Conservation (phyloP, 2,797 vertebrate species). For the Falco peregrinus region DNA sequence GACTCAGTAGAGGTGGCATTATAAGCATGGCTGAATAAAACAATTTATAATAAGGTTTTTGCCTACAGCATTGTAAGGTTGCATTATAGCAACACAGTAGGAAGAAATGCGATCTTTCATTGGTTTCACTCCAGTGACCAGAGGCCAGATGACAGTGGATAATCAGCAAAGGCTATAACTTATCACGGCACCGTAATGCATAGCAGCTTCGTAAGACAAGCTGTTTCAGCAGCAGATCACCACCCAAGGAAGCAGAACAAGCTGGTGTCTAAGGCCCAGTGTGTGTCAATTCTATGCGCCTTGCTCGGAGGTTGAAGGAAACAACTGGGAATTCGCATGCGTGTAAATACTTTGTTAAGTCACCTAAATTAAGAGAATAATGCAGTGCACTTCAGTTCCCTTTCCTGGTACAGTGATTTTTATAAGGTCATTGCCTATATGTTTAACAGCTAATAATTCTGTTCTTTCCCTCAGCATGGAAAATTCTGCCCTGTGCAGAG, state of each 20-base stretch:
- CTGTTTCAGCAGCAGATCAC: neutral
- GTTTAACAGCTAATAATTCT: neutral
- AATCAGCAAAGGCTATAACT: constrained; percentile 35
- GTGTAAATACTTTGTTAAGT: neutral
- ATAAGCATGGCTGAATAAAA: constrained; percentile 42
- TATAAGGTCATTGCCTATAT: neutral
- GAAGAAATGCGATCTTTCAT: constrained; percentile 49
- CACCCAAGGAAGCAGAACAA: neutral
- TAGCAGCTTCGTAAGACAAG: neutral
- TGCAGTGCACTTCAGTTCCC: neutral
- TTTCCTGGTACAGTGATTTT: neutral
- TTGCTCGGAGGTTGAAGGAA: neutral
- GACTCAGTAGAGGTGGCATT: neutral
- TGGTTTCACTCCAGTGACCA: neutral
- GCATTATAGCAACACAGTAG: neutral
- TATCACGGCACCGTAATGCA: neutral
- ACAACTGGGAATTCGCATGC: neutral
- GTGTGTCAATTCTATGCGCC: neutral
- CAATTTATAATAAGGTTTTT: constrained; percentile 24
- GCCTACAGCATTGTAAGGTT: neutral
- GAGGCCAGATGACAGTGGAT: constrained; percentile 21
- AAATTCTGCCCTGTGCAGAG: neutral
- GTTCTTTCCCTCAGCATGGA: neutral
- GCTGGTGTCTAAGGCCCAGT: neutral
- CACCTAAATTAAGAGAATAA: neutral